A percentile compares a stretch with the other conserved stretches of the same genome.
phyloP scores from a whole-genome alignment of 2,113 vertebrate species.

The Eidolon helvum region DNA sequence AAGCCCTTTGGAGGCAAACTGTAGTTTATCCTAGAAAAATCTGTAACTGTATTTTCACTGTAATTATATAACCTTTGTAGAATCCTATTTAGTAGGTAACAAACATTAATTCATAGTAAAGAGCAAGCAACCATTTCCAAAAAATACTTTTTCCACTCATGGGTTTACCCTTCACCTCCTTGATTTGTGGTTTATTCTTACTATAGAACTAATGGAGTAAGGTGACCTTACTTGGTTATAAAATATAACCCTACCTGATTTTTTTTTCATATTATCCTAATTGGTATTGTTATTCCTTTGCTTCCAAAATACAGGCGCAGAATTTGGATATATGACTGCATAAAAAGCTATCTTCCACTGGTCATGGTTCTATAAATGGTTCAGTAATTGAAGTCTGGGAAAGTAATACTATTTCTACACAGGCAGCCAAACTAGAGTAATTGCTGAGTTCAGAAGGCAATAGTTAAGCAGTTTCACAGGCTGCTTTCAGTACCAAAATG shows the following conservation, averaged over 20 bases:
- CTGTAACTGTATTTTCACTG: conserved; percentile 12
- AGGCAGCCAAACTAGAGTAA: background rate
- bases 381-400: background rate
- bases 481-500: background rate
- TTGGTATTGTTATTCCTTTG: background rate
- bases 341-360: background rate
- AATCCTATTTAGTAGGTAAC: background rate
- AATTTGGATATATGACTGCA: background rate
- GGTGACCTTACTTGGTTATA: background rate
- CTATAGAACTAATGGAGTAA: conserved; percentile 7
- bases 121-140: conserved; percentile 25
- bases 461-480: conserved; percentile 14
- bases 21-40: conserved; percentile 7
- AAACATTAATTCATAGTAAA: conserved; percentile 46
- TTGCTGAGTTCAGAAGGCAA: background rate
- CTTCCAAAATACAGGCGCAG: conserved; percentile 41
- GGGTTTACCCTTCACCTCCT: background rate
- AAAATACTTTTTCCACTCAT: background rate
- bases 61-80: conserved; percentile 17
- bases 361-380: background rate
- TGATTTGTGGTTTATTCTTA: conserved; percentile 25
- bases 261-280: background rate
- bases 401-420: background rate
- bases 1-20: background rate
- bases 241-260: background rate